These are phyloP conservation scores for Apodemus speciosus DNA, from an alignment of 2,113 vertebrate genomes.

Conservation along the genomic window DNA sequence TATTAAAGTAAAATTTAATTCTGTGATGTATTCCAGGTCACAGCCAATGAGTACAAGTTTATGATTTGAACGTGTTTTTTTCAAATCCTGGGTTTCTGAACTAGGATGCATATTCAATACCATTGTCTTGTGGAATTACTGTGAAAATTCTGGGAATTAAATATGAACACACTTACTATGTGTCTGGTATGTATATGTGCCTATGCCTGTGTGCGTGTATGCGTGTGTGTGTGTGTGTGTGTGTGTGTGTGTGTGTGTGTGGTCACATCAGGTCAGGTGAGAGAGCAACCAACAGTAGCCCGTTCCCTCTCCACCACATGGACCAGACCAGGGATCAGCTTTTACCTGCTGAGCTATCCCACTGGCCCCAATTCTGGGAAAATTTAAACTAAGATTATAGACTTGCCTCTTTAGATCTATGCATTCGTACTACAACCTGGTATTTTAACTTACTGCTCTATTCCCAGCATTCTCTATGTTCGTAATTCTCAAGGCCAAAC, in stretches of 20 bases:
- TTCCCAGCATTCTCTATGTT: slow-evolving; percentile 14
- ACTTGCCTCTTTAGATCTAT: neutral
- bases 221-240: neutral
- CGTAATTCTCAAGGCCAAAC: neutral
- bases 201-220: too few relatives aligned
- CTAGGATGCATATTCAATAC: slow-evolving; percentile 21
- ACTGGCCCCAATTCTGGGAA: neutral
- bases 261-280: too few relatives aligned
- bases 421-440: neutral
- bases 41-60: neutral
- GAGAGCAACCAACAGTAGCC: neutral
- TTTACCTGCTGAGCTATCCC: neutral
- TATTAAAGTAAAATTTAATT: neutral
- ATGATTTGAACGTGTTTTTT: slow-evolving; percentile 7
- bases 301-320: neutral
- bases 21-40: neutral
- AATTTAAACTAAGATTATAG: neutral
- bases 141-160: slow-evolving; percentile 42
- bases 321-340: neutral
- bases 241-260: neutral
- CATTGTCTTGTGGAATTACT: neutral
- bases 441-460: neutral
- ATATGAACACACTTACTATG: neutral
- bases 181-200: neutral
- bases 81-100: slow-evolving; percentile 25